Evolutionary conservation across 2,113 vertebrate genomes (phyloP).

Genomic region (Corythaeola cristata): DNA sequence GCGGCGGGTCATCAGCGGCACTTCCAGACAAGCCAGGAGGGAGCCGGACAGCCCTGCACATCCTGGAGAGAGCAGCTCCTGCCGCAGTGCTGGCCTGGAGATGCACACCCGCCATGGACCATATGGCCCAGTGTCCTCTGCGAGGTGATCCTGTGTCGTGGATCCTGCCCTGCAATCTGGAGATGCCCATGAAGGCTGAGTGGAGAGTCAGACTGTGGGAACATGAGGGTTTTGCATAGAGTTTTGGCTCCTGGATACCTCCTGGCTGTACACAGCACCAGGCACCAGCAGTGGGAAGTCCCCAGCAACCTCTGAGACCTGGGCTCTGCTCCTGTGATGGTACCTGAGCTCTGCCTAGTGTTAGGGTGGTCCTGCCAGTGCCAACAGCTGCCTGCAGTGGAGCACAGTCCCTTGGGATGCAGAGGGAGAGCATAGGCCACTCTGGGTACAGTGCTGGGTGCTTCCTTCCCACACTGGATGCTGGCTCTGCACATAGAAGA

Average conservation of each 20-base stretch:
- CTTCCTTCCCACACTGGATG: background rate
- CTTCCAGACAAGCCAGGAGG: background rate
- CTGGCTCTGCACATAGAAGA: background rate
- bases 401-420: background rate
- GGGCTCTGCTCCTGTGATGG: background rate
- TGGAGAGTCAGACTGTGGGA: background rate
- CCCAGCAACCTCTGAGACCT: background rate
- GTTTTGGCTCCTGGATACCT: background rate
- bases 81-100: background rate
- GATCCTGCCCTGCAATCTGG: background rate
- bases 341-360: background rate
- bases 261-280: background rate
- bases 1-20: accelerated
- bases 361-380: background rate
- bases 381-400: background rate
- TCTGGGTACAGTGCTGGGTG: background rate
- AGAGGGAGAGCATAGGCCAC: background rate
- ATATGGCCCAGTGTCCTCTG: background rate
- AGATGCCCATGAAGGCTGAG: background rate
- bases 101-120: too few species aligned
- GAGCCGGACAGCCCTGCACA: background rate
- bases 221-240: background rate
- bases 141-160: too few species aligned
- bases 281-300: background rate
- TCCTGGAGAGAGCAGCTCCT: background rate